These are phyloP conservation scores for Hypercompe scribonia DNA, from an alignment of 2,888 invertebrate genomes.

Conservation along the genomic window DNA sequence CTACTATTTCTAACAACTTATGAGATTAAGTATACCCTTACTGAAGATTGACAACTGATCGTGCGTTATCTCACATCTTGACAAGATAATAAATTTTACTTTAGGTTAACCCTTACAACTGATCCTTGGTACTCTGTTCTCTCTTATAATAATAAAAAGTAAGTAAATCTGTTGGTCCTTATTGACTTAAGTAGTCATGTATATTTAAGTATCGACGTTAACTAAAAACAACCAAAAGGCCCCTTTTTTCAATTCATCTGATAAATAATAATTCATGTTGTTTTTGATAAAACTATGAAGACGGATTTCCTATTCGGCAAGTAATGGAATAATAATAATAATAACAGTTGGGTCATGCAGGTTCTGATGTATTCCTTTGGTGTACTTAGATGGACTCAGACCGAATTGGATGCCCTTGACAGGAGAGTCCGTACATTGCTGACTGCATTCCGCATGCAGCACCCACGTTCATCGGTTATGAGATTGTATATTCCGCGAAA, in stretches of 20 bases:
- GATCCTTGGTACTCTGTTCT: background rate
- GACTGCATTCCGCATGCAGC: no score
- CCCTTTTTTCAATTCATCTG: background rate
- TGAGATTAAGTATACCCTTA: background rate
- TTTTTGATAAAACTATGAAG: background rate
- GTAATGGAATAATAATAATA: no score
- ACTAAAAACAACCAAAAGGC: no score
- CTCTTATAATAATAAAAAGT: slow-evolving; percentile 1
- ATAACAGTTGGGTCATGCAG: no score
- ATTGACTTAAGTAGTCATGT: background rate
- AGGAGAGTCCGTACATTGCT: no score
- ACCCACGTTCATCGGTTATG: no score
- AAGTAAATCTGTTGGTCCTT: background rate
- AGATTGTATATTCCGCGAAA: no score
- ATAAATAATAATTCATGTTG: background rate
- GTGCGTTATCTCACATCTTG: slow-evolving; percentile 14
- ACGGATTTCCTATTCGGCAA: background rate
- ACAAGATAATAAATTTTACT: background rate
- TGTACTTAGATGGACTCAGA: no score
- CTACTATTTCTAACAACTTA: background rate
- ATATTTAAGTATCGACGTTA: background rate
- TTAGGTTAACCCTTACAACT: background rate
- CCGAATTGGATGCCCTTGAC: no score
- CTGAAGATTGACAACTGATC: background rate
- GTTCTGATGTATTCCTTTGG: no score